Base-by-base conservation (phyloP, 1,140 invertebrate genomes). In the Zaprionus kolodkinae region DNA sequence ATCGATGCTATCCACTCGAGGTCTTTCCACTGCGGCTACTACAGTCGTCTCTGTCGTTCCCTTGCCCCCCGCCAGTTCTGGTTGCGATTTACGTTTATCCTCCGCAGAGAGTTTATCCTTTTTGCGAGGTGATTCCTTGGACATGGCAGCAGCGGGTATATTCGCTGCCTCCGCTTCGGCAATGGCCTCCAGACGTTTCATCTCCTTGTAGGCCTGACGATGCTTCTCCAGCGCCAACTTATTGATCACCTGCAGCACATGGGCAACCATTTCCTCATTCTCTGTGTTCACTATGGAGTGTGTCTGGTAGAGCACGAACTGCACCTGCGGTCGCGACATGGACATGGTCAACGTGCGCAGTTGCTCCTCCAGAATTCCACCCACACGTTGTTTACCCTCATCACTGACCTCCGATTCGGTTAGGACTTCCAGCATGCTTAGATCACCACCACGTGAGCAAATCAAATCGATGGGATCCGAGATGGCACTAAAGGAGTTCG, bases 401-500 rank as follows among this genome's bases (percentile, higher is more conserved):
- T 94, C 90, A 33, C 94, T 94, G 43, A 95, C 94, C 80, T 95
- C 94, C 0, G 95, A 94, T 81, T 95, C 95, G 0, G 95, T 96
- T 0, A 96, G 92, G 10, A 94, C 94, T 92, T 96, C 94, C 33
- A 96, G 92, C 94, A 96, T 95, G 11, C 94, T 93, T 13, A 96
- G 86, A 87, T 96, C 95, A 0, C 95, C 95, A 6, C 95, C 95
- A 35, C 95, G 91, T 9, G 95, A 95, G 76, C 95, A 91, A 36
- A 95, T 95, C 52, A 96, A 91, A 79, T 96, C 96, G 6, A 96
- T 96, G 1, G 96, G 95, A 90, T 96, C 96, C 0, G 93, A 94
- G 9, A 96, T 94, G 2, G 96, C 95, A 0, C 95, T 96, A 77
- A 96, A 96, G 1, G 96, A 96, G 79, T 96, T 96, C 0, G 95